These are phyloP conservation scores for Cotesia glomerata DNA, from an alignment of 1,140 invertebrate species.

Conservation along the genomic window DNA sequence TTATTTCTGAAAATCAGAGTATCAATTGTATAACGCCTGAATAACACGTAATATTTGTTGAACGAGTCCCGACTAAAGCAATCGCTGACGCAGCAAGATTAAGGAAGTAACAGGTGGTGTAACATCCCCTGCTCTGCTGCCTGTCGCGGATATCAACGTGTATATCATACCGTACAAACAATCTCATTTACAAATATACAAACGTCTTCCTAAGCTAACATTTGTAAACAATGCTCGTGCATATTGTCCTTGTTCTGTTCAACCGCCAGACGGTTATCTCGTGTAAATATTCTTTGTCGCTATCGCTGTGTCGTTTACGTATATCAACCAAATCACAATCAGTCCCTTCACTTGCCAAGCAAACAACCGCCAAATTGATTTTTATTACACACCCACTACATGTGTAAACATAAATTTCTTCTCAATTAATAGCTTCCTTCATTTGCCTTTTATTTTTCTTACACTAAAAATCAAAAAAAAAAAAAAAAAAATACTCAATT, in stretches of 20 bases:
- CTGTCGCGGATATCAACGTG: neutral
- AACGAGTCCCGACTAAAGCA: neutral
- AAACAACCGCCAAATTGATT: conserved; percentile 13
- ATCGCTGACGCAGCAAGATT: conserved; percentile 3
- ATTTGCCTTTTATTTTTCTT: too few species aligned
- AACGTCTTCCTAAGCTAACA: conserved; percentile 35
- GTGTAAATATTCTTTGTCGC: conserved; percentile 53
- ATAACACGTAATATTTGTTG: neutral
- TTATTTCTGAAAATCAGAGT: too few species aligned
- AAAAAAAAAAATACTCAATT: too few species aligned
- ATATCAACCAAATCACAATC: conserved; percentile 20
- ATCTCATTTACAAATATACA: conserved; percentile 39
- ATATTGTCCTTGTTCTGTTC: neutral
- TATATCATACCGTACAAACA: conserved; percentile 39
- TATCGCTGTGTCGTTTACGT: conserved; percentile 8
- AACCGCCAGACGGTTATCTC: conserved; percentile 36
- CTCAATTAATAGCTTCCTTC: too few species aligned
- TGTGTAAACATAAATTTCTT: neutral
- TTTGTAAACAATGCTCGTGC: conserved; percentile 34
- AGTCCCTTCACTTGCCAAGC: conserved; percentile 27
- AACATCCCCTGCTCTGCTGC: neutral
- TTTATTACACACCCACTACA: neutral
- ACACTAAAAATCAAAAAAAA: too few species aligned
- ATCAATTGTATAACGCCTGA: neutral
- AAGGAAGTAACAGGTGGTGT: conserved; percentile 49